Base-by-base conservation (phyloP, 2,888 invertebrate genomes). In the Tipula unca region DNA sequence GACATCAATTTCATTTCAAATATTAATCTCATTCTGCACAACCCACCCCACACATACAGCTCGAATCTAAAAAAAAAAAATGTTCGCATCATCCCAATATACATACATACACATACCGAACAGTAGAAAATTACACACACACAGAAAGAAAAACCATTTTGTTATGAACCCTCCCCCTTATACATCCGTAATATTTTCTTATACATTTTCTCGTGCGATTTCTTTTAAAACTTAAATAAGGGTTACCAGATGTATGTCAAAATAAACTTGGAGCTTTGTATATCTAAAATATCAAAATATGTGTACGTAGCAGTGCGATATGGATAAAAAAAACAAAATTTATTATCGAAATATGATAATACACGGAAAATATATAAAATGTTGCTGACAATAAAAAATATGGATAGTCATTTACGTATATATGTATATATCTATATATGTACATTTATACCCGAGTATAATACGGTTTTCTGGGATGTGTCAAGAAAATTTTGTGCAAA, bases 301-400 rank as follows among this genome's bases (percentile, higher is more conserved):
- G 25, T 20, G 3, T 69, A 69, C n/a, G n/a, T 17, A 54, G 17
- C 17, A 54, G 48, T 17, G 8, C 17, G 48, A 54, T 54, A 54
- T 54, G 17, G 48, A 69, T 13, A 25, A 69, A 48, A 48, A 48
- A 69, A 83, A 83, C 5, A 29, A 83, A 32, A 83, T 83, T 32
- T 83, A 83, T 29, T 29, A 83, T 83, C 83, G 35, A 83, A 83
- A 83, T 32, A 83, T 83, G 83, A 83, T 83, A 83, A 83, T 83
- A 32, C 35, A 69, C 69, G 69, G 69, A 69, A 69, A 25, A 69
- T 69, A 14, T 32, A 35, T 83, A 29, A 32, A 83, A 83, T 83
- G 83, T 83, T 83, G 83, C 32, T 83, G 83, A 83, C 83, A 83
- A 29, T 83, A 83, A 83, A 32, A 83, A 83, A 83, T 83, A 32